phyloP scores from a whole-genome alignment of 2,888 invertebrate genomes.

The Dascillus cervinus region DNA sequence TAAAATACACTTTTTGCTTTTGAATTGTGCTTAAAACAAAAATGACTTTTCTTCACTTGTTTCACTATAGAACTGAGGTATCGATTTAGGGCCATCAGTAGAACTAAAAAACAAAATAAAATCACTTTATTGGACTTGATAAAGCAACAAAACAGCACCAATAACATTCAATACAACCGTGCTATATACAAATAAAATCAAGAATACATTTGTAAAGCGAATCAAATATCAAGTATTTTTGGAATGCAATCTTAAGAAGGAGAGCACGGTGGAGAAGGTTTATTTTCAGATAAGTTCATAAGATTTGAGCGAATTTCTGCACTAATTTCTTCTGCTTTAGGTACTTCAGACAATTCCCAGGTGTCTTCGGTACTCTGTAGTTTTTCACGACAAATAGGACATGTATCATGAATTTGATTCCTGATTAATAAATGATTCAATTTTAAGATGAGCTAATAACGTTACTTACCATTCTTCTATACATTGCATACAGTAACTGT shows the following conservation, averaged over 20 bases:
- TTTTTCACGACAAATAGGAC: conserved; percentile 60
- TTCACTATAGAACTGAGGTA: too few species aligned
- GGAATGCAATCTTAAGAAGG: conserved; percentile 16
- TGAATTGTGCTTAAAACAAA: too few species aligned
- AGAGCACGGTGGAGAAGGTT: conserved; percentile 10
- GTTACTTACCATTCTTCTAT: conserved; percentile 60
- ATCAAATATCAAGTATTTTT: too few species aligned
- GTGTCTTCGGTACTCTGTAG: conserved; percentile 56
- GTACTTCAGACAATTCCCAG: conserved; percentile 57
- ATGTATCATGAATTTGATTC: conserved; percentile 61
- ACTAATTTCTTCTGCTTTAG: conserved; percentile 51
- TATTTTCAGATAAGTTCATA: conserved; percentile 34
- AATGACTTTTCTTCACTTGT: too few species aligned
- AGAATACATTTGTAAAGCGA: too few species aligned
- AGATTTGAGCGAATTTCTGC: conserved; percentile 45
- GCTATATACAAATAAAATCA: not conserved
- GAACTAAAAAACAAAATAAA: too few species aligned
- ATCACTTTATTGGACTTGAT: too few species aligned
- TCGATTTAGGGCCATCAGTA: too few species aligned
- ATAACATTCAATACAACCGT: too few species aligned
- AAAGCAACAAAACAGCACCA: too few species aligned
- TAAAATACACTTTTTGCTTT: too few species aligned
- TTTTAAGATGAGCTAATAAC: not conserved
- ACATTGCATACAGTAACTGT: conserved; percentile 62
- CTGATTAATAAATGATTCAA: conserved; percentile 42